Base-by-base conservation (phyloP, 1,140 invertebrate genomes). In the Diachasmimorpha longicaudata region DNA sequence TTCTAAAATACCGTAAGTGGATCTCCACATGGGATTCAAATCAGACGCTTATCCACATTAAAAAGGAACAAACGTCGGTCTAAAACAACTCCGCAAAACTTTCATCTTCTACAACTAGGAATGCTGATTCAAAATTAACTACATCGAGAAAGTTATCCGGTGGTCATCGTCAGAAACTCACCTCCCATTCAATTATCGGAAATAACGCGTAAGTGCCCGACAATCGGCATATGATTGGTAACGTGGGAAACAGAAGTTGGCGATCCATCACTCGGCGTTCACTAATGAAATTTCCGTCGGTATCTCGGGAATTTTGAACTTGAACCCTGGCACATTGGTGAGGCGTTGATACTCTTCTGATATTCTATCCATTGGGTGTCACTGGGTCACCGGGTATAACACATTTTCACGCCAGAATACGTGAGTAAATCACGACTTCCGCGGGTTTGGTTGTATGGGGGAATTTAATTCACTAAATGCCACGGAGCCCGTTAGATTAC, bases 301-400 rank as follows among this genome's bases (percentile, higher is more conserved):
- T n/a, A 55, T 55, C 48, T 10, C n/a, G 5, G 48, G 48, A 55
- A 55, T 55, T 13, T 55, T 19, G 14, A 55, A 55, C 48, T 55
- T 55, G n/a, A 55, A 42, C 36, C 68, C 6, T 39, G 10, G 10
- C 1, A 21, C 16, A 19, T 8, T 36, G 6, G 5, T 0, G 3
- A 31, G 14, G 68, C 36, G 25, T 70, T 55, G 48, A n/a, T 55
- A 55, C 13, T 55, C 9, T 4, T 0, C 48, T 55, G 48, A 39
- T 44, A 70, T 14, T 39, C n/a, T 44, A n/a, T 44, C 48, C 25
- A 46, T 46, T 68, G 52, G 55, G 77, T 78, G 77, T 78, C 77
- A 78, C 77, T 78, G 74, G 77, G 77, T 78, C 77, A 78, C 63
- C 36, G 42, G 36, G 67, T 73, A 73, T 66, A 69, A 39, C 19